phyloP scores from a whole-genome alignment of 2,113 vertebrate genomes.

The Theristicus caerulescens region DNA sequence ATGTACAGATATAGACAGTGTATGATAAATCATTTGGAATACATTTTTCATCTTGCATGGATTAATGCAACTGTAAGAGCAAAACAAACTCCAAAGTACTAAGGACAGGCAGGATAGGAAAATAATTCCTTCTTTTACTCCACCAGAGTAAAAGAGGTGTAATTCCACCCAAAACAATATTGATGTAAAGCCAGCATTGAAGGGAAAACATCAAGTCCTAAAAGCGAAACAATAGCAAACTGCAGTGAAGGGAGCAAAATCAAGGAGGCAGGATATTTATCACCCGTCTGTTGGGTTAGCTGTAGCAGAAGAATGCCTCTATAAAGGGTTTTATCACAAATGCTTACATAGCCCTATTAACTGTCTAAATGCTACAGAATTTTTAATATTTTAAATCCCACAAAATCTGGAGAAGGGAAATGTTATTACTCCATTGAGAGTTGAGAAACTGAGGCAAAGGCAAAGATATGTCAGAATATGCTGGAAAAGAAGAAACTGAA shows the following conservation, averaged over 20 bases:
- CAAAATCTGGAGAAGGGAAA: background rate
- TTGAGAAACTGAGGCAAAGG: background rate
- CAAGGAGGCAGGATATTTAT: background rate
- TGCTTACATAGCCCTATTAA: background rate
- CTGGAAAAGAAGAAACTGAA: background rate
- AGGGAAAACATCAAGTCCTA: background rate
- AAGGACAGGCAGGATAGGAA: background rate
- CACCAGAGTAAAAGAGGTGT: background rate
- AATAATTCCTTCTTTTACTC: background rate
- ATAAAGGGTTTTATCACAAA: background rate
- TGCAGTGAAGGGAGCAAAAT: background rate
- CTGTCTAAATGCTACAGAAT: background rate
- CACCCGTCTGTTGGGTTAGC: background rate
- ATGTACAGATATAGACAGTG: background rate
- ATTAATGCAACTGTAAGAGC: background rate
- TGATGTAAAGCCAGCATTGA: background rate
- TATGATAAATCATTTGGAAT: background rate
- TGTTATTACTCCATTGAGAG: background rate
- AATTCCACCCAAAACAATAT: background rate
- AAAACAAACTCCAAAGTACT: background rate
- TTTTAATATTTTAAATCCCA: background rate
- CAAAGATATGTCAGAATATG: background rate
- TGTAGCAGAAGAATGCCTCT: background rate
- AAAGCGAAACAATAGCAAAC: background rate
- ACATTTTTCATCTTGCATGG: slow-evolving; percentile 6